Base-by-base conservation (phyloP, 2,113 vertebrate species). In the Burhinus bistriatus region DNA sequence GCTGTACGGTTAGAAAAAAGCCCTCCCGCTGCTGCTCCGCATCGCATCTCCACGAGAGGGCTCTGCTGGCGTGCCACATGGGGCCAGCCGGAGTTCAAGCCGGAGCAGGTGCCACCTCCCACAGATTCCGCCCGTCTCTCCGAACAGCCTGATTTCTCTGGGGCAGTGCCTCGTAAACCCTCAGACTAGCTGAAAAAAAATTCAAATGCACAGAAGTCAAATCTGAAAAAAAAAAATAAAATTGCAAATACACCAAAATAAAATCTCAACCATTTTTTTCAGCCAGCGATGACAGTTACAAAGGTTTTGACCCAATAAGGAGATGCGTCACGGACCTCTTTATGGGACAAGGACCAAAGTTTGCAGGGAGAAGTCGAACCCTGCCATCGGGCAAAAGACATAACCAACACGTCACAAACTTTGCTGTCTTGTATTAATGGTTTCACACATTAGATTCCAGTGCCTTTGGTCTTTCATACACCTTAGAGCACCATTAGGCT, bases 11-110 rank as follows among this genome's bases (percentile, higher is more conserved):
- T 7, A 83, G 38, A 5, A 59, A 65, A 65, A 57, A 34, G 9
- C 5, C 17, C 18, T 45, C 1, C 26, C 52, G 27, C 14, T 65
- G 77, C 77, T 94, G 96, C 62, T 96, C 36, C 81, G 52, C 91
- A 3, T 15, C 71, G 47, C n/a, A 2, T 82, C 25, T 94, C 96
- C 96, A 95, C 95, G 45, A 97, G 96, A 94, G 96, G 96, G 95
- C 96, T 96, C 95, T 96, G 95, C 90, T 26, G 93, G 70, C 2
- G 20, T 68, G 18, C 9, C 65, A 76, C 87, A 2, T 0, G 5
- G 61, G 11, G 32, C 29, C 47, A 9, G 79, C 6, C 3, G 0
- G 29, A 3, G 2, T 3, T 1, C 34, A 25, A 76, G 5, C 2
- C 1, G 1, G 8, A 26, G 40, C 2, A 1, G 1, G 6, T 15